These are phyloP conservation scores for Euwallacea similis DNA, from an alignment of 1,140 invertebrate species.

Conservation along the genomic window DNA sequence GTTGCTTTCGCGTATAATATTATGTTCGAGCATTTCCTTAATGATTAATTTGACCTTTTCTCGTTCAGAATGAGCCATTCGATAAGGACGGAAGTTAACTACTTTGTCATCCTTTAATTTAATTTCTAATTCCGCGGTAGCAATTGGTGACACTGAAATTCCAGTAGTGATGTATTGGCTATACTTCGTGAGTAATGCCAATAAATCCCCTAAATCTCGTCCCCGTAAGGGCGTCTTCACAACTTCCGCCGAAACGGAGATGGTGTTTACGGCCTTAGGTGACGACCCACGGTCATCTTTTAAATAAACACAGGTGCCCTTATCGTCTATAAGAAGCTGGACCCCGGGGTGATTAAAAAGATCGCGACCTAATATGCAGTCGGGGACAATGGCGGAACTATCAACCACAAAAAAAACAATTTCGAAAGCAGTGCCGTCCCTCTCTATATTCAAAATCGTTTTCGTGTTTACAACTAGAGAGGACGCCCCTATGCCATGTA, in stretches of 20 bases:
- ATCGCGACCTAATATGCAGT: slow-evolving; percentile 11
- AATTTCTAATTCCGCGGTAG: no score
- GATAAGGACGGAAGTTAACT: no score
- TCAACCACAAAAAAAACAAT: slow-evolving; percentile 4
- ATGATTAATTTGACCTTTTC: slow-evolving; percentile 28
- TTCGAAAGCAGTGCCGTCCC: slow-evolving; percentile 1
- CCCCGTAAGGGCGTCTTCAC: slow-evolving; percentile 5
- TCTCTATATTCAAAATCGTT: not conserved
- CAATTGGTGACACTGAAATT: no score
- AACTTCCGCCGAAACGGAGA: not conserved
- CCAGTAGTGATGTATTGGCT: no score
- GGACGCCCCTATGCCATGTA: slow-evolving; percentile 11
- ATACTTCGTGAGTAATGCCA: not conserved
- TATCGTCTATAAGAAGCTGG: slow-evolving; percentile 8
- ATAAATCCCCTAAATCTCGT: not conserved
- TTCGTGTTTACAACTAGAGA: not conserved
- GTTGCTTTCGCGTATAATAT: slow-evolving; percentile 49
- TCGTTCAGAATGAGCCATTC: slow-evolving; percentile 18
- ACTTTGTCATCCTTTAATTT: no score
- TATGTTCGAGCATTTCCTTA: slow-evolving; percentile 42
- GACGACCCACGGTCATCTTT: not conserved
- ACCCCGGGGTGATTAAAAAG: slow-evolving; percentile 6
- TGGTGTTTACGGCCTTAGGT: not conserved
- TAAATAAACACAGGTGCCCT: not conserved
- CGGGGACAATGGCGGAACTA: slow-evolving; percentile 7